Conservation (phyloP, 2,113 vertebrate genomes). For the Pterophyllum scalare region DNA sequence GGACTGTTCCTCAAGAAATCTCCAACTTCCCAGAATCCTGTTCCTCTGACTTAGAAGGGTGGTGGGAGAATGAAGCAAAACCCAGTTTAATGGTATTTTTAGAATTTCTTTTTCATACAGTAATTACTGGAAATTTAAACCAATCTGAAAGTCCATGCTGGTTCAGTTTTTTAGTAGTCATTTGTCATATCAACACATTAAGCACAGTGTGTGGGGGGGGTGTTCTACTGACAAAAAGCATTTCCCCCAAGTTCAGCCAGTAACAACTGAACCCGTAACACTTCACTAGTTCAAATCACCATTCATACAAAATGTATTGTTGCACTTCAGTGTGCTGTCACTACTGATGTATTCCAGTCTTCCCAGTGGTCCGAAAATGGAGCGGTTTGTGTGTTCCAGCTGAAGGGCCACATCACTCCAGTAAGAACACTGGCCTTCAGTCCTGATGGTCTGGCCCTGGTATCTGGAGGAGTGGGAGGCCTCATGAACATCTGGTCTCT, state of each 20-base stretch:
- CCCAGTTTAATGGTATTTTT: constrained; percentile 64
- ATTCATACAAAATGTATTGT: neutral
- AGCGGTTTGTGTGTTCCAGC: constrained; percentile 87
- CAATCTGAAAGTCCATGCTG: neutral
- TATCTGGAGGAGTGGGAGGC: constrained; percentile 93
- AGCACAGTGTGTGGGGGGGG: no score
- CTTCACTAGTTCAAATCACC: neutral
- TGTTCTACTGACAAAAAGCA: no score
- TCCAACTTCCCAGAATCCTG: constrained; percentile 76
- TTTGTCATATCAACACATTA: neutral
- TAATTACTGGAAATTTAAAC: neutral
- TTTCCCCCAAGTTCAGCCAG: neutral
- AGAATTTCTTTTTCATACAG: neutral
- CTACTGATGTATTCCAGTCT: constrained; percentile 71
- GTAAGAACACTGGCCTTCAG: constrained; percentile 92
- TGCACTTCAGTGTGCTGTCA: neutral
- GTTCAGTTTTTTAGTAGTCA: neutral
- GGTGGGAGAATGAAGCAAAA: constrained; percentile 88
- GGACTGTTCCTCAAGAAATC: constrained; percentile 89
- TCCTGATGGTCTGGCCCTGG: constrained; percentile 90
- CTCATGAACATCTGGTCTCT: constrained; percentile 99
- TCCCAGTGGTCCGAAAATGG: constrained; percentile 77
- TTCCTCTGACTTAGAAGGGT: constrained; percentile 82
- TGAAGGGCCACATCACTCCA: constrained; percentile 94
- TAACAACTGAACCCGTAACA: neutral